Conservation (phyloP, 1,140 invertebrate genomes). For the Diabrotica virgifera region DNA sequence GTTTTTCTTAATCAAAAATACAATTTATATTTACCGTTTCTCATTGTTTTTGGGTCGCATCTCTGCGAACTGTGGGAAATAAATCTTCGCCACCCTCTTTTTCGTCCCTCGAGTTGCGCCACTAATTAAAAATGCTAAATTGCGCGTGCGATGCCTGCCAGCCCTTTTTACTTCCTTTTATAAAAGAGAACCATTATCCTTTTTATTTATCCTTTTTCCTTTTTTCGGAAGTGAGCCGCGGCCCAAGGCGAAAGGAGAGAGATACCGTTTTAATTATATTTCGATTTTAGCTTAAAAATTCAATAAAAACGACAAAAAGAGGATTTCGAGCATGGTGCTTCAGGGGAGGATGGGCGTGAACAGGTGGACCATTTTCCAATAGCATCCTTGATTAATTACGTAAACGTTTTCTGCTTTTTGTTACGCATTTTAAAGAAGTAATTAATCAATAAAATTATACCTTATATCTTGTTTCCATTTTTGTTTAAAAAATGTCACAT, state of each 20-base stretch:
- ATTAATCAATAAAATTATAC: too few species aligned
- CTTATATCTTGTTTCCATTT: too few species aligned
- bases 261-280: constrained; percentile 3
- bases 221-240: not conserved
- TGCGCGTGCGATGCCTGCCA: constrained; percentile 19
- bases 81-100: constrained; percentile 39
- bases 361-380: too few species aligned
- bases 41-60: constrained; percentile 21
- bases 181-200: constrained; percentile 19
- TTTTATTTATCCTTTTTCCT: constrained; percentile 12
- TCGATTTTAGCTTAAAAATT: constrained; percentile 3
- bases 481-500: too few species aligned
- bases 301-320: not conserved
- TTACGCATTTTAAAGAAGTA: too few species aligned
- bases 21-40: constrained; percentile 15
- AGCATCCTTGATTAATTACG: too few species aligned
- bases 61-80: constrained; percentile 20
- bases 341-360: too few species aligned
- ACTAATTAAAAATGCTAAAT: constrained; percentile 31
- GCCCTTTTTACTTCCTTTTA: constrained; percentile 21
- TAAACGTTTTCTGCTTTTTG: too few species aligned
- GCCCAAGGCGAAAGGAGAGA: not conserved
- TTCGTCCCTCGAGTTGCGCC: constrained; percentile 2
- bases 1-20: not conserved
- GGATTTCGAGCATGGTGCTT: too few species aligned